These are phyloP conservation scores for Drosophila lowei DNA, from an alignment of 1,140 invertebrate species.

Conservation along the genomic window DNA sequence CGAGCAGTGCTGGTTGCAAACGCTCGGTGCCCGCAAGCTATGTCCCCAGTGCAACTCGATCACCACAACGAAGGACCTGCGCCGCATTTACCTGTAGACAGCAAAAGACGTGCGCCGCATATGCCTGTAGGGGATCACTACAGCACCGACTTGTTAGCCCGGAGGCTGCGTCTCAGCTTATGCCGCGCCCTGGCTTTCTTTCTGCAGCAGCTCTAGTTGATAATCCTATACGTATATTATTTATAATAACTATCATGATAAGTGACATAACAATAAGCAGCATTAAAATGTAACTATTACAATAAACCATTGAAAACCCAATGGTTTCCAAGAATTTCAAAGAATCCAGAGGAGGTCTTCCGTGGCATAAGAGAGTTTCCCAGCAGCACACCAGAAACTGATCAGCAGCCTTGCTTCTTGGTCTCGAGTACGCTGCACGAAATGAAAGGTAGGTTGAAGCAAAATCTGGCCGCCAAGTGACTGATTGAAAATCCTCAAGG, in stretches of 20 bases:
- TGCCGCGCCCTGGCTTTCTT: conserved; percentile 19
- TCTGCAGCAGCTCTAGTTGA: conserved; percentile 35
- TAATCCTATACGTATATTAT: conserved; percentile 50
- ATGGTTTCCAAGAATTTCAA: neutral
- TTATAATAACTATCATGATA: conserved; percentile 67
- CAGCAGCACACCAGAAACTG: no score
- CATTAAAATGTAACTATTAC: conserved; percentile 58
- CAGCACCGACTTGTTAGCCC: conserved; percentile 27
- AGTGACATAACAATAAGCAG: conserved; percentile 75
- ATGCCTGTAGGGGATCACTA: conserved; percentile 87
- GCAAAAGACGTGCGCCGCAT: conserved; percentile 90
- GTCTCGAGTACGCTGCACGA: no score
- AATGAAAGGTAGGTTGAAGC: no score
- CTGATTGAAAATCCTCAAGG: no score
- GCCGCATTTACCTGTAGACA: conserved; percentile 93
- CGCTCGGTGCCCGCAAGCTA: conserved; percentile 94
- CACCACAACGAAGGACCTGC: conserved; percentile 92
- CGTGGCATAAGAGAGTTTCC: no score
- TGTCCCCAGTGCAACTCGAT: conserved; percentile 98
- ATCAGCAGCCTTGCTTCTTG: no score
- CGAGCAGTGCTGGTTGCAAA: conserved; percentile 96
- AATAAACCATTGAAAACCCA: conserved; percentile 52
- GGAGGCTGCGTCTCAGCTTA: conserved; percentile 8
- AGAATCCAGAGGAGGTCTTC: no score
- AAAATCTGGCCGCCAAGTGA: no score